A percentile compares a stretch with the other conserved stretches of the same genome.
These are phyloP conservation scores for Enteromius unitaeniatus DNA, from an alignment of 2,797 vertebrate species.

Conservation along the genomic window DNA sequence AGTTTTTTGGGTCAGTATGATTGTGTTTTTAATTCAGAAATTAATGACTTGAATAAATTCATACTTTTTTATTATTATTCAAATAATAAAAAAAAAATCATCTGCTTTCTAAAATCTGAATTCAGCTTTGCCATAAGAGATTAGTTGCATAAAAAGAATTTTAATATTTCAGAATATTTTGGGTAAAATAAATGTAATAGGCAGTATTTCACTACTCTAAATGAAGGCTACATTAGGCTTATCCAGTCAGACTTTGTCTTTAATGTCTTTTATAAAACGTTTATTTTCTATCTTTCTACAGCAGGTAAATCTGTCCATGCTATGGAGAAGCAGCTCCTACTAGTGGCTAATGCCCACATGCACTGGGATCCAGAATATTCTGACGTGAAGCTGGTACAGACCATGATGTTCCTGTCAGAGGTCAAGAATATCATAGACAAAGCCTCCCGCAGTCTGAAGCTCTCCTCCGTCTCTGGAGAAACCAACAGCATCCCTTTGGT, in stretches of 20 bases:
- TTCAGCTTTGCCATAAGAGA: not conserved
- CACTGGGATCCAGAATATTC: constrained; percentile 99
- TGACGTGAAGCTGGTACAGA: constrained; percentile 96
- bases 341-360: constrained; percentile 98
- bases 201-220: not conserved
- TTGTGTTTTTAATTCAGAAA: not conserved
- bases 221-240: not conserved
- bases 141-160: not conserved
- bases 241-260: not conserved
- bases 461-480: constrained; percentile 87
- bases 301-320: constrained; percentile 89
- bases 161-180: not conserved
- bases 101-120: not conserved
- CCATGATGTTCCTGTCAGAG: constrained; percentile 99
- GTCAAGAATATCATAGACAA: constrained; percentile 98
- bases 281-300: constrained; percentile 61
- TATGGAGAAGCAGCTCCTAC: constrained; percentile 93
- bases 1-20: not conserved
- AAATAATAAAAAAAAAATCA: no score
- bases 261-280: not conserved
- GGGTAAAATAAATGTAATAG: not conserved
- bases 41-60: not conserved
- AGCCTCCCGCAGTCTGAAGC: constrained; percentile 91
- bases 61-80: no score
- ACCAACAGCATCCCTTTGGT: constrained; percentile 93